phyloP scores from a whole-genome alignment of 2,797 vertebrate species.

The Phoxinus dragarum region DNA sequence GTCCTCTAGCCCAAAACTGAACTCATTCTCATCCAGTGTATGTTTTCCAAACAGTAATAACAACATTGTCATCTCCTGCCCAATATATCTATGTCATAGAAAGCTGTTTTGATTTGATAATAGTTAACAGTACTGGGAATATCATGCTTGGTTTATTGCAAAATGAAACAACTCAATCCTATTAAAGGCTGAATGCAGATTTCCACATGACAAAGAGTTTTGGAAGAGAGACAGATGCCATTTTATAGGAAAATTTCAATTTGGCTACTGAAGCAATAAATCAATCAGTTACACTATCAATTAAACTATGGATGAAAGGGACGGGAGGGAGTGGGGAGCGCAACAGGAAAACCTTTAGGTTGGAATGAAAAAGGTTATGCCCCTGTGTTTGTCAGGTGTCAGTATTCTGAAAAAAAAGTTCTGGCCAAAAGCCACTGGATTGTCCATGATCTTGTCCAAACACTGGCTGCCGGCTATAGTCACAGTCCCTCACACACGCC shows the following conservation, averaged over 20 bases:
- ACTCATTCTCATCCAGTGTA: slow-evolving; percentile 20
- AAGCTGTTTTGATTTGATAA: slow-evolving; percentile 13
- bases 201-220: slow-evolving; percentile 9
- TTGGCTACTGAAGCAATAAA: slow-evolving; percentile 18
- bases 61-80: slow-evolving; percentile 3
- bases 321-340: not conserved
- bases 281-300: slow-evolving; percentile 24
- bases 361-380: slow-evolving; percentile 11
- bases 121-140: slow-evolving; percentile 25
- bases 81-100: not conserved
- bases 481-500: slow-evolving; percentile 14
- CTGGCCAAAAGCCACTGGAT: slow-evolving; percentile 46
- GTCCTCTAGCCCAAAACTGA: slow-evolving; percentile 49
- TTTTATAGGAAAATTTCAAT: slow-evolving; percentile 47
- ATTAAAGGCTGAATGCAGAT: slow-evolving; percentile 35
- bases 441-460: slow-evolving; percentile 37
- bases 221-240: slow-evolving; percentile 6
- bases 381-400: not conserved
- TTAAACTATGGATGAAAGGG: not conserved
- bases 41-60: not conserved
- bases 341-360: not conserved
- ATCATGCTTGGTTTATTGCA: not conserved
- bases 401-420: slow-evolving; percentile 1
- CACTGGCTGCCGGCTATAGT: slow-evolving; percentile 38
- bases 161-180: slow-evolving; percentile 25